phyloP scores from a whole-genome alignment of 2,113 vertebrate genomes.

The Amphiprion ocellaris region DNA sequence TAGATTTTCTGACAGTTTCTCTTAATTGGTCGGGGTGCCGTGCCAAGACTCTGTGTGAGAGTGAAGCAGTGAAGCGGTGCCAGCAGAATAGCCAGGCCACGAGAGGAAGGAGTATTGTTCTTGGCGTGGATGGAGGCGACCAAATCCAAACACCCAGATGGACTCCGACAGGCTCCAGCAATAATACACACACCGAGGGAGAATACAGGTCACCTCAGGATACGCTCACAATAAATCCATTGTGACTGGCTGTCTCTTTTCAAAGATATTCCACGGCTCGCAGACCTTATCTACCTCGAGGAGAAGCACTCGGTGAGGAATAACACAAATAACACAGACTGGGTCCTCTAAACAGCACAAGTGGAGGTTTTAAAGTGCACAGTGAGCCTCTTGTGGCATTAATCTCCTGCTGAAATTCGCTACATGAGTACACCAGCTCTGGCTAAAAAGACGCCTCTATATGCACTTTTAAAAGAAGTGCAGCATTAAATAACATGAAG shows the following conservation, averaged over 20 bases:
- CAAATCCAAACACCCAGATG: slow-evolving; percentile 76
- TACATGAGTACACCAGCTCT: slow-evolving; percentile 21
- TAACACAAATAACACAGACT: slow-evolving; percentile 25
- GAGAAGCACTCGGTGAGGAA: slow-evolving; percentile 32
- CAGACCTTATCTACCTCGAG: slow-evolving; percentile 47
- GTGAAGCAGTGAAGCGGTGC: slow-evolving; percentile 59
- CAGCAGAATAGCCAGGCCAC: slow-evolving; percentile 65
- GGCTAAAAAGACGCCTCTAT: neutral
- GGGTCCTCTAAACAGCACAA: slow-evolving; percentile 8
- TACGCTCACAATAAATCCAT: slow-evolving; percentile 69
- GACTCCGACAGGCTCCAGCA: slow-evolving; percentile 75
- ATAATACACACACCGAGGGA: slow-evolving; percentile 65
- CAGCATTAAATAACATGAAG: neutral
- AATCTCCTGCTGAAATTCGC: neutral
- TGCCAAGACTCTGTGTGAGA: slow-evolving; percentile 60
- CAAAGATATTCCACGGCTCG: slow-evolving; percentile 47
- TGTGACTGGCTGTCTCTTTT: slow-evolving; percentile 70
- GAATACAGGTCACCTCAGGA: slow-evolving; percentile 75
- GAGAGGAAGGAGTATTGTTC: slow-evolving; percentile 75
- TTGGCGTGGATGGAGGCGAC: slow-evolving; percentile 65
- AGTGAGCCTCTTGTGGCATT: neutral
- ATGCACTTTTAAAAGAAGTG: neutral
- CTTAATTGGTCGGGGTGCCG: slow-evolving; percentile 46
- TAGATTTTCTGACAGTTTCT: slow-evolving; percentile 37
- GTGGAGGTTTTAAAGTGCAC: slow-evolving; percentile 16